Base-by-base conservation (phyloP, 2,888 invertebrate genomes). In the Drosophila pullipes region DNA sequence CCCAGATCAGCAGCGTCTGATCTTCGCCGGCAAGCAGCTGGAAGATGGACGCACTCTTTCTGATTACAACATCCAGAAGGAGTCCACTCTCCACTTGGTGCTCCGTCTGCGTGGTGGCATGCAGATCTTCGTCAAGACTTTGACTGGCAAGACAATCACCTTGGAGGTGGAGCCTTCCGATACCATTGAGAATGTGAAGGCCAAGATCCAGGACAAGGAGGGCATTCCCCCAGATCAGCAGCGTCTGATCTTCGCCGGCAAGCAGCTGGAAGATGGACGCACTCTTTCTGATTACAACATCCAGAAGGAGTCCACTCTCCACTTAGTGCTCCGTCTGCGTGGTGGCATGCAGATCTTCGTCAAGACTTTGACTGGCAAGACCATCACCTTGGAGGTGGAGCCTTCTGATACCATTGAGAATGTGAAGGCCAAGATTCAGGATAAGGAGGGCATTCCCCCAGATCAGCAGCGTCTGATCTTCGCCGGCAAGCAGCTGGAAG, bases 61-160 rank as follows among this genome's bases (percentile, higher is more conserved):
- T n/a, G 76, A 76, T 10, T 76, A 76, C 54, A 76, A 76, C 53
- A 76, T 76, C 35, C 76, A 76, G 77, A 76, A 76, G 61, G 76
- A 76, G 64, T 76, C 58, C 1, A 76, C 64, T 58, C 67, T 76
- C 52, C 76, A 60, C 65, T 72, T 65, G 76, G 76, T 65, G 58
- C 77, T 76, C 25, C 76, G 76, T 71, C 76, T 74, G 61, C 74
- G 74, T 47, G 74, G 74, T 52, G 74, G 74, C 58, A 74, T 74
- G 76, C 76, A 76, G 60, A 76, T 76, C 71, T 76, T 76, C 18
- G 76, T 76, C 22, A 76, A 76, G 77, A 76, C 76, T 11, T 65
- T 76, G 77, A 76, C 76, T 61, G 76, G 76, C 61, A 76, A 76
- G 78, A 76, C 76, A 54, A 76, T 76, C 59, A 76, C 76, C 61